These are phyloP conservation scores for Menidia menidia DNA, from an alignment of 2,797 vertebrate species.

Conservation along the genomic window DNA sequence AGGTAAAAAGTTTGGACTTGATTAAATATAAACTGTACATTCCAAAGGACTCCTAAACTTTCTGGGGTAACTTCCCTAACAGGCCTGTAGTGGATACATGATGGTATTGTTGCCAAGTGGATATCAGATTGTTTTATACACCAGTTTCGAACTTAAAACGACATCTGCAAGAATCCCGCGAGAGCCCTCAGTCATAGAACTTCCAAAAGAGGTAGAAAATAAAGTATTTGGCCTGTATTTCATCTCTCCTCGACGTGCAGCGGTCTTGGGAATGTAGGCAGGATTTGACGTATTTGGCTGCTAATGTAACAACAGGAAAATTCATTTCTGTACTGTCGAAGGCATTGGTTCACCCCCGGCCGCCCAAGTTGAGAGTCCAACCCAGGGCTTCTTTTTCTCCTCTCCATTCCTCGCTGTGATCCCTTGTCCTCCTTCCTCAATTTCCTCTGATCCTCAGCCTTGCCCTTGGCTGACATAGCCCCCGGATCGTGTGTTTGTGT, in stretches of 20 bases:
- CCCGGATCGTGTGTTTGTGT: slow-evolving; percentile 38
- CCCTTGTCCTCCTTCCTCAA: slow-evolving; percentile 28
- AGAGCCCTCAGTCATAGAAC: slow-evolving; percentile 31
- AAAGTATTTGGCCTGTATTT: slow-evolving; percentile 58
- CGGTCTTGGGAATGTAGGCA: slow-evolving; percentile 61
- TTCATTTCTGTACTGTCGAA: slow-evolving; percentile 75
- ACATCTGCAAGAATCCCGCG: slow-evolving; percentile 9
- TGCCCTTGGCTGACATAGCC: slow-evolving; percentile 68
- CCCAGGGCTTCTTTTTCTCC: slow-evolving; percentile 40
- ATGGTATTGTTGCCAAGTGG: slow-evolving; percentile 9
- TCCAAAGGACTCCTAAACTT: neutral
- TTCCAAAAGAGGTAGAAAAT: slow-evolving; percentile 52
- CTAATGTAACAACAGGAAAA: slow-evolving; percentile 72
- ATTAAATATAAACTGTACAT: neutral
- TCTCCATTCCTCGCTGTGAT: slow-evolving; percentile 22
- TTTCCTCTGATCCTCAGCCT: slow-evolving; percentile 38
- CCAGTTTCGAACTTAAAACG: slow-evolving; percentile 20
- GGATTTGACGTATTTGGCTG: slow-evolving; percentile 65
- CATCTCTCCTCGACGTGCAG: slow-evolving; percentile 55
- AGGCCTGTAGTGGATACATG: neutral
- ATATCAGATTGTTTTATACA: slow-evolving; percentile 6
- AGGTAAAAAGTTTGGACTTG: neutral
- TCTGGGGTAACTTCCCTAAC: neutral
- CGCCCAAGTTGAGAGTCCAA: slow-evolving; percentile 65
- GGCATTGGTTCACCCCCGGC: slow-evolving; percentile 69